Conservation (phyloP, 2,113 vertebrate genomes). For the Cheilinus undulatus region DNA sequence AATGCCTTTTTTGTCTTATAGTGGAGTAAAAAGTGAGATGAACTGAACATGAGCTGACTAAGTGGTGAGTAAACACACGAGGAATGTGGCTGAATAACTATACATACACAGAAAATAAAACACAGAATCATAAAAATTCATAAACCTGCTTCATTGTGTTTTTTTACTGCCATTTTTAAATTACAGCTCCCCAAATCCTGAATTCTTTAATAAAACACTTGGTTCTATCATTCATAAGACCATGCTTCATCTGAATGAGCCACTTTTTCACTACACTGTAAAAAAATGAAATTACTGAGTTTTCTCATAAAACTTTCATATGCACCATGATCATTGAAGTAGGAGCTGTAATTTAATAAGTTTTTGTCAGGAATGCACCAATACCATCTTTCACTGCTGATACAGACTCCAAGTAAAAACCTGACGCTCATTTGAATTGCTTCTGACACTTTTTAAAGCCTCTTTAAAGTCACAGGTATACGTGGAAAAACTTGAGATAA, state of each 20-base stretch:
- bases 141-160: constrained; percentile 21
- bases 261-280: background rate
- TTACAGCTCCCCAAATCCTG: constrained; percentile 48
- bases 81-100: constrained; percentile 74
- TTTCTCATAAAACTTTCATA: constrained; percentile 30
- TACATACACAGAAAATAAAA: constrained; percentile 35
- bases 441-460: background rate
- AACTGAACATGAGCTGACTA: constrained; percentile 47
- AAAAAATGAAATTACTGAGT: background rate
- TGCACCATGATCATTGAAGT: constrained; percentile 16
- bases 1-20: constrained; percentile 3
- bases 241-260: background rate
- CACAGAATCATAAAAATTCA: constrained; percentile 13
- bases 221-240: too few relatives aligned
- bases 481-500: background rate
- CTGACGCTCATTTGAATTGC: background rate
- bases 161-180: constrained; percentile 38
- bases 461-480: background rate
- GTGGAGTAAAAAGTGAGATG: constrained; percentile 4
- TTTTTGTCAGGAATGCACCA: constrained; percentile 28
- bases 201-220: constrained; percentile 13
- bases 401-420: constrained; percentile 10
- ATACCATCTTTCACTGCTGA: constrained; percentile 1
- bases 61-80: constrained; percentile 50
- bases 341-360: constrained; percentile 54